Evolutionary conservation across 2,888 invertebrate species (phyloP), one percentile per base, ranked within the genome.

Genomic region (Sminthurides aquaticus): DNA sequence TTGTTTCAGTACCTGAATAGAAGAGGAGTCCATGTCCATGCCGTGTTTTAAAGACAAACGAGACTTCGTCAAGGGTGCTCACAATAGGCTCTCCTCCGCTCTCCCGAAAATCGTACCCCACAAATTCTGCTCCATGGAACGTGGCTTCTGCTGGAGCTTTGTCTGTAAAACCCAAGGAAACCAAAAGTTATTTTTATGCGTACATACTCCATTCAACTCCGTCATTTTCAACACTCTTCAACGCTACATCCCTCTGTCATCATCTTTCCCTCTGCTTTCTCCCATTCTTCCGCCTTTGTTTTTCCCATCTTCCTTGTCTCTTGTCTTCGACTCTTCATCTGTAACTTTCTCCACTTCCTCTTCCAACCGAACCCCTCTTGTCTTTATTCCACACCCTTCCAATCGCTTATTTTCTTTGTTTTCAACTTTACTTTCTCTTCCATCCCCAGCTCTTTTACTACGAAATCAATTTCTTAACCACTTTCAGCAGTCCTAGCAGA

Each of bases 141-240:
- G 94, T 93, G 8, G 93, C 94, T 80, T 95, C 94, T 62, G 92
- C 89, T 49, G 94, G 92, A 15, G 90, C 89, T 81, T 91, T 92
- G 78, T 93, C 95, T 94, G 86, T 11, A 78, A 85, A 79, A 78
- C n/a, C n/a, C n/a, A n/a, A n/a, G n/a, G n/a, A n/a, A n/a, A n/a
- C n/a, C n/a, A n/a, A n/a, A 79, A 79, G 73, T 72, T n/a, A n/a
- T n/a, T n/a, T n/a, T n/a, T n/a, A n/a, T n/a, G n/a, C 22, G n/a
- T 25, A 43, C 49, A 48, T 5, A 27, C 11, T 26, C 11, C 52
- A 20, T 62, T n/a, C 20, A 28, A 8, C 54, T 2, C 43, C 18
- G 52, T 49, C 52, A 49, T n/a, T 24, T 24, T 49, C n/a, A 49
- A 49, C 52, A 20, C n/a, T 20, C 11, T 28, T 56, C 28, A 11